These are phyloP conservation scores for Ornithoptera priamus DNA, from an alignment of 2,888 invertebrate genomes.

Conservation along the genomic window DNA sequence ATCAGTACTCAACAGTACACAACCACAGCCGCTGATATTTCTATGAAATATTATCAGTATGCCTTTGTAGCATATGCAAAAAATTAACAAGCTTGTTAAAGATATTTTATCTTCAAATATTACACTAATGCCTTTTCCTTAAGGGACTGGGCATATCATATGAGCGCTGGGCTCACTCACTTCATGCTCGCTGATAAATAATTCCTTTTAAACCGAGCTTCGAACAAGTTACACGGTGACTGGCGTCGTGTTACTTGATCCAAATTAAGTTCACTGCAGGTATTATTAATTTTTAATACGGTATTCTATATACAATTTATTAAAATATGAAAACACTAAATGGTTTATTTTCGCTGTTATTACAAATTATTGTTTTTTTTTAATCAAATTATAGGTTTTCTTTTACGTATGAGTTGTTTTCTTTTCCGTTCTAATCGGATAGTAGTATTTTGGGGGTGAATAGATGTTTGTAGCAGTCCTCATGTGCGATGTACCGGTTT, in stretches of 20 bases:
- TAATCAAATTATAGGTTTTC: no score
- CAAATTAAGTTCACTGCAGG: slow-evolving; percentile 4
- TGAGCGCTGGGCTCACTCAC: slow-evolving; percentile 14
- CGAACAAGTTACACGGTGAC: slow-evolving; percentile 12
- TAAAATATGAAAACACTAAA: not conserved
- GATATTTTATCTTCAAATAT: slow-evolving; percentile 15
- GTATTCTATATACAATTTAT: not conserved
- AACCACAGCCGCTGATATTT: not conserved
- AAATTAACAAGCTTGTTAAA: slow-evolving; percentile 14
- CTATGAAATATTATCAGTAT: not conserved
- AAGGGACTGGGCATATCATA: slow-evolving; percentile 12
- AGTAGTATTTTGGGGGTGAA: no score
- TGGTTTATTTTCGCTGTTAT: no score
- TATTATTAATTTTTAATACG: not conserved
- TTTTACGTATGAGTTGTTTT: no score
- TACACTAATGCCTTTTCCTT: slow-evolving; percentile 17
- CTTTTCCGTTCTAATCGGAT: no score
- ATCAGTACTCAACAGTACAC: no score
- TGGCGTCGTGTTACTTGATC: slow-evolving; percentile 7
- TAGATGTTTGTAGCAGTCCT: no score
- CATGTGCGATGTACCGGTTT: no score
- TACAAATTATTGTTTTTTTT: no score
- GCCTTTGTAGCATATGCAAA: not conserved
- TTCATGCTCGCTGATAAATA: slow-evolving; percentile 17
- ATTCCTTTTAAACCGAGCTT: slow-evolving; percentile 18